phyloP scores from a whole-genome alignment of 35 echinoderm and acorn worm genomes.

The Apostichopus japonicus region DNA sequence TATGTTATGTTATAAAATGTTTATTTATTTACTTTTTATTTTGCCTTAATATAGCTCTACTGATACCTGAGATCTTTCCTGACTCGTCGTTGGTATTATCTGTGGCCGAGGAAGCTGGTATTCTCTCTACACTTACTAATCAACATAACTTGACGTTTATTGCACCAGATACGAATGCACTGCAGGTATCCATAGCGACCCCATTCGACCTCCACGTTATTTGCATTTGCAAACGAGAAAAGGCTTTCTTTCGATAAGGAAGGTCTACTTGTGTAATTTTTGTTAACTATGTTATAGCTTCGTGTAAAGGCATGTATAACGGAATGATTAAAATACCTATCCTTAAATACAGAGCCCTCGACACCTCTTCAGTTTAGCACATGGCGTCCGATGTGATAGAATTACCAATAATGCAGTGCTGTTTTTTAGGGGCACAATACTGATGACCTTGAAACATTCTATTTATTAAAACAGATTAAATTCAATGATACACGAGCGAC shows the following conservation, averaged over 20 bases:
- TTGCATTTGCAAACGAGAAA: not conserved
- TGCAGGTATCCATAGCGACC: not conserved
- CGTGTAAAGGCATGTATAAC: too few species aligned
- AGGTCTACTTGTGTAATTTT: not conserved
- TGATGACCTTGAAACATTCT: too few species aligned
- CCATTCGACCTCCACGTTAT: too few species aligned
- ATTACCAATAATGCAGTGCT: too few species aligned
- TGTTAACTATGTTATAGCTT: too few species aligned
- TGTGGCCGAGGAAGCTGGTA: not conserved
- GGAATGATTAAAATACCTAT: too few species aligned
- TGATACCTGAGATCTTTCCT: not conserved
- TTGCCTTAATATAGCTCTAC: not conserved
- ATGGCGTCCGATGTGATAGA: too few species aligned
- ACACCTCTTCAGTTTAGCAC: too few species aligned
- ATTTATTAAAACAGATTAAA: not conserved
- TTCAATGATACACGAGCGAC: not conserved
- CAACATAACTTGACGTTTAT: slow-evolving; percentile 15
- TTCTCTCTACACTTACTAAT: slow-evolving; percentile 11
- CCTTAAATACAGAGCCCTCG: too few species aligned
- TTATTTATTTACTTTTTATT: too few species aligned
- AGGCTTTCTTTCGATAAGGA: not conserved
- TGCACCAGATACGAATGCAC: slow-evolving; percentile 16
- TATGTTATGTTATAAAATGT: too few species aligned
- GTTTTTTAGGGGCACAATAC: too few species aligned
- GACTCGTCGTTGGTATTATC: not conserved